Conservation (phyloP, 1,140 invertebrate genomes). For the Sycophaga agraensis region DNA sequence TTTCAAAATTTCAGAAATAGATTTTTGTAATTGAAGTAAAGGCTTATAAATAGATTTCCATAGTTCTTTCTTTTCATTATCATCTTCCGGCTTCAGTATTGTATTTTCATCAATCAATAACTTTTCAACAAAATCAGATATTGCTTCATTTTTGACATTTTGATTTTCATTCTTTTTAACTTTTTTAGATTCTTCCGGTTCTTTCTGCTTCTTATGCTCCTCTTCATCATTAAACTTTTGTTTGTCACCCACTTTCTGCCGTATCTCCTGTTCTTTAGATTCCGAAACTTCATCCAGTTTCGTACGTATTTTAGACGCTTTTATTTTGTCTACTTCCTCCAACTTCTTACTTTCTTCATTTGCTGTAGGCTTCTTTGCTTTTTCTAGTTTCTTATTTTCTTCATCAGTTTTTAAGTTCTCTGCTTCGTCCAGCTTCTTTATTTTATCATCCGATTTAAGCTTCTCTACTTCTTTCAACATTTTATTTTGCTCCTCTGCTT, state of each 20-base stretch:
- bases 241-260: slow-evolving; percentile 16
- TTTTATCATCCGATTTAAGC: slow-evolving; percentile 18
- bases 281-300: neutral
- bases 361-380: slow-evolving; percentile 13
- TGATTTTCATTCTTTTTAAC: too few relatives aligned
- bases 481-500: neutral
- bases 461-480: neutral
- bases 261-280: neutral
- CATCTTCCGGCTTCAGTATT: too few relatives aligned
- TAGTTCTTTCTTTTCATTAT: too few relatives aligned
- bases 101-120: too few relatives aligned
- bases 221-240: slow-evolving; percentile 13
- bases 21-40: too few relatives aligned
- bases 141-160: too few relatives aligned
- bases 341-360: slow-evolving; percentile 26
- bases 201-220: neutral
- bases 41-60: too few relatives aligned
- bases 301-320: neutral
- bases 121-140: too few relatives aligned
- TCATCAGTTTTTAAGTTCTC: slow-evolving; percentile 29
- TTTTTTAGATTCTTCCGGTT: too few relatives aligned
- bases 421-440: slow-evolving; percentile 24
- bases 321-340: too few relatives aligned
- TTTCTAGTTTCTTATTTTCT: slow-evolving; percentile 24
- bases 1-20: too few relatives aligned